Evolutionary conservation across 2,888 invertebrate genomes (phyloP).

Genomic region (Eremobia ochroleuca): DNA sequence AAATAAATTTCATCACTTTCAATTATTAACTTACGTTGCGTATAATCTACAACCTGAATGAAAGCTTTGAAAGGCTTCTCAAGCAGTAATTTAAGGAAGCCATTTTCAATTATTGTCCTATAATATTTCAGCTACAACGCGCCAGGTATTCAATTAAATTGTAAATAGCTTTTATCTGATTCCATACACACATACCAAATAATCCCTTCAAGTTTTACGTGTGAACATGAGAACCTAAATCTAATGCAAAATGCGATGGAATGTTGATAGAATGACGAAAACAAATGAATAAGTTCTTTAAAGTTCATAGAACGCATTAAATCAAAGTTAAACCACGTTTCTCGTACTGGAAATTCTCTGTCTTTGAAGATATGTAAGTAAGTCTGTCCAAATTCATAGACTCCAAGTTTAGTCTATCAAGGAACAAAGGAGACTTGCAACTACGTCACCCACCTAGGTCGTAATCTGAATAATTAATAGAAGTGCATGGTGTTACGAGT

Average conservation of each 20-base stretch:
- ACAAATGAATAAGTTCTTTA: background rate
- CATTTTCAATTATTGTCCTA: slow-evolving; percentile 18
- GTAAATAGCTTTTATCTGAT: slow-evolving; percentile 17
- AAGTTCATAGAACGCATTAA: slow-evolving; percentile 3
- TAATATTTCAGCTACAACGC: slow-evolving; percentile 10
- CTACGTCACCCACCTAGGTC: slow-evolving; percentile 6
- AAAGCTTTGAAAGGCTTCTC: background rate
- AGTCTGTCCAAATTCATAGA: slow-evolving; percentile 10
- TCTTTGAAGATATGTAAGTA: background rate
- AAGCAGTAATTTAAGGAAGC: slow-evolving; percentile 12
- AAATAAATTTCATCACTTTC: too few species aligned
- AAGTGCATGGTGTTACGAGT: slow-evolving; percentile 57
- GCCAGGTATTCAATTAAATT: slow-evolving; percentile 17
- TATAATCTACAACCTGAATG: background rate
- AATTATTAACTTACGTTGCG: background rate
- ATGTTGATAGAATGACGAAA: background rate
- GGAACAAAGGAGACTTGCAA: slow-evolving; percentile 22
- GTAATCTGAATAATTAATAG: slow-evolving; percentile 49
- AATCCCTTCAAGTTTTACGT: slow-evolving; percentile 28
- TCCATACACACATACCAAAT: background rate
- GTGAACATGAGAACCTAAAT: slow-evolving; percentile 21
- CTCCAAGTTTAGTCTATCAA: background rate
- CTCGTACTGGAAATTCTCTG: background rate
- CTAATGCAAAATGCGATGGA: slow-evolving; percentile 1
- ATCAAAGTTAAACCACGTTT: slow-evolving; percentile 3